Evolutionary conservation across 2,888 invertebrate genomes (phyloP).

Genomic region (Drosophila prolongata): DNA sequence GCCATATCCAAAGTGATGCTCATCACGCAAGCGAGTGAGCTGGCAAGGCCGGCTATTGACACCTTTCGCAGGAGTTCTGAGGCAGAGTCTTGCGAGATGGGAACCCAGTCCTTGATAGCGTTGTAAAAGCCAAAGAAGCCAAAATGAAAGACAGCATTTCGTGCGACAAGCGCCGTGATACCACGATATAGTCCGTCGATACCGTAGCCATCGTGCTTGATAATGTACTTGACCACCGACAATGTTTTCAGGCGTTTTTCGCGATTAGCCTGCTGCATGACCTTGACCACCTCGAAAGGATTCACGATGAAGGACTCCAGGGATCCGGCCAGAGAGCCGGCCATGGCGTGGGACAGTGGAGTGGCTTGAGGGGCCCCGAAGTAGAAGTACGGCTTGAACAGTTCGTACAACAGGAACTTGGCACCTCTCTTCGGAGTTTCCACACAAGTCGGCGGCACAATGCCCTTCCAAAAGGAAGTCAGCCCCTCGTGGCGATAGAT

Average conservation of each 20-base stretch:
- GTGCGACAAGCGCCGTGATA: slow-evolving; percentile 11
- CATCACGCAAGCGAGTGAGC: slow-evolving; percentile 24
- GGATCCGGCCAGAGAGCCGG: slow-evolving; percentile 45
- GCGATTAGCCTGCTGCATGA: slow-evolving; percentile 51
- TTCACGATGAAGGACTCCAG: slow-evolving; percentile 35
- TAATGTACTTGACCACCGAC: slow-evolving; percentile 23
- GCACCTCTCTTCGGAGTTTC: slow-evolving; percentile 50
- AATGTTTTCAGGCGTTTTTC: background rate
- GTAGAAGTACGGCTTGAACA: slow-evolving; percentile 6
- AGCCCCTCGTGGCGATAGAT: slow-evolving; percentile 48
- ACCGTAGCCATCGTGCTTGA: slow-evolving; percentile 30
- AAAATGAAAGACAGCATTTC: slow-evolving; percentile 51
- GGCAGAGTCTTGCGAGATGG: rapidly evolving
- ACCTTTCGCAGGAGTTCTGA: slow-evolving; percentile 24
- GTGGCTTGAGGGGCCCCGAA: slow-evolving; percentile 18
- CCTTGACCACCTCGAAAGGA: slow-evolving; percentile 60
- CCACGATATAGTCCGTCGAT: slow-evolving; percentile 23
- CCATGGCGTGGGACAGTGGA: slow-evolving; percentile 9
- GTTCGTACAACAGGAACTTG: slow-evolving; percentile 54
- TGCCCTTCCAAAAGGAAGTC: slow-evolving; percentile 47
- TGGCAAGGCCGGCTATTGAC: slow-evolving; percentile 5
- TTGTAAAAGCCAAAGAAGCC: slow-evolving; percentile 44
- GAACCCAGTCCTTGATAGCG: background rate
- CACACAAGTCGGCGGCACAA: slow-evolving; percentile 37
- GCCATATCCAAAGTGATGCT: slow-evolving; percentile 49